These are phyloP conservation scores for Helicoverpa assulta DNA, from an alignment of 2,888 invertebrate species.

Conservation along the genomic window DNA sequence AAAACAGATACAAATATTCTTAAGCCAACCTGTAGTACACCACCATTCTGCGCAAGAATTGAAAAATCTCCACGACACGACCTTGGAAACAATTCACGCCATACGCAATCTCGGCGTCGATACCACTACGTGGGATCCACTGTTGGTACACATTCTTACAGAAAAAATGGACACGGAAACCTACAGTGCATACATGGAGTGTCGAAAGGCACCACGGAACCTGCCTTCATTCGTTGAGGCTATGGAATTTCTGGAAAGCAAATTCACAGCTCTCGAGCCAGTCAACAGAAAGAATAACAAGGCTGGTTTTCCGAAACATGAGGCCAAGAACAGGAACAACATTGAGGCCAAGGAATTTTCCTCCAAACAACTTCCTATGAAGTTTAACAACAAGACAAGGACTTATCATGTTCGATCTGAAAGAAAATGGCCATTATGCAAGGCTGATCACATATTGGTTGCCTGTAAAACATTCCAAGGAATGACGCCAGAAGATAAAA, in stretches of 20 bases:
- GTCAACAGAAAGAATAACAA: background rate
- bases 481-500: background rate
- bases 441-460: background rate
- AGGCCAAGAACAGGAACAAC: conserved; percentile 10
- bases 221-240: conserved; percentile 3
- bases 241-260: conserved; percentile 5
- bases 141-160: conserved; percentile 10
- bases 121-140: conserved; percentile 11
- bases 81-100: conserved; percentile 4
- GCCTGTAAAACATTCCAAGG: background rate
- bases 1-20: conserved; percentile 12
- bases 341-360: conserved; percentile 1
- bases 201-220: background rate
- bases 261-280: background rate
- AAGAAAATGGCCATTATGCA: no score
- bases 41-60: conserved; percentile 2
- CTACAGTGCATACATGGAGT: conserved; percentile 6
- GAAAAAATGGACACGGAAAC: conserved; percentile 14
- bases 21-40: conserved; percentile 2
- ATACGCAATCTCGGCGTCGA: conserved; percentile 14
- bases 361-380: background rate
- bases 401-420: no score
- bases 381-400: no score
- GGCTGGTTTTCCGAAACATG: background rate
- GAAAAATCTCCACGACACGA: conserved; percentile 8